These are phyloP conservation scores for Porites australiensis DNA, from an alignment of 64 coral and sea anemone genomes.

Conservation along the genomic window DNA sequence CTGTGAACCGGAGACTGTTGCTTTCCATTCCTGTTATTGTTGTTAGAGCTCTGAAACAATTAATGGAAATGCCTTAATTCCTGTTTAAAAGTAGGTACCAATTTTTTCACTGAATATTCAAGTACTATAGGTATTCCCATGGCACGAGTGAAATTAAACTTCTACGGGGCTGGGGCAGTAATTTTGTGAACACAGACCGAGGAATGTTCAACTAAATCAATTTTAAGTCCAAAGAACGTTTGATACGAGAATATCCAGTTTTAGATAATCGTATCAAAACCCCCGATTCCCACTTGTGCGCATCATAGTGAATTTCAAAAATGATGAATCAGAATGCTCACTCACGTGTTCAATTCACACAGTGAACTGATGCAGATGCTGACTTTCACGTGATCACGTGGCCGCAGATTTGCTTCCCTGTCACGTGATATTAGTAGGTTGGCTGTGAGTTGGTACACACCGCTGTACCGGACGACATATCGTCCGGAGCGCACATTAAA, in stretches of 20 bases:
- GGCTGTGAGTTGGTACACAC: slow-evolving; percentile 82
- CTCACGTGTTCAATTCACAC: slow-evolving; percentile 94
- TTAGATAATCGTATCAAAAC: too few relatives aligned
- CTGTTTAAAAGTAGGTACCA: neutral
- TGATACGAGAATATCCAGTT: too few relatives aligned
- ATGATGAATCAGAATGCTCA: neutral
- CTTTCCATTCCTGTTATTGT: slow-evolving; percentile 88
- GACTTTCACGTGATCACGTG: slow-evolving; percentile 91
- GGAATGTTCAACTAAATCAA: too few relatives aligned
- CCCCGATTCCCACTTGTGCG: too few relatives aligned
- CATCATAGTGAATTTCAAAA: neutral
- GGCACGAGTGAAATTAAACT: too few relatives aligned
- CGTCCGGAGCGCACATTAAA: slow-evolving; percentile 70
- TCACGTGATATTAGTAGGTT: slow-evolving; percentile 70
- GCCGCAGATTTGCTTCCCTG: slow-evolving; percentile 91
- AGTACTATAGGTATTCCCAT: too few relatives aligned
- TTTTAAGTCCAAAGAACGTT: too few relatives aligned
- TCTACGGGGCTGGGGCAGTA: too few relatives aligned
- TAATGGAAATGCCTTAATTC: neutral
- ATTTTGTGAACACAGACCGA: too few relatives aligned
- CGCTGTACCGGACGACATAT: slow-evolving; percentile 81
- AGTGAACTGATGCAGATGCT: slow-evolving; percentile 94
- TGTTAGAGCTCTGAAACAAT: slow-evolving; percentile 73
- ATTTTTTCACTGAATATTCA: too few relatives aligned
- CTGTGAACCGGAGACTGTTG: slow-evolving; percentile 89